Evolutionary conservation across 2,888 invertebrate species (phyloP), one percentile per base, ranked within the genome.

Genomic region (Dryobotodes eremita): DNA sequence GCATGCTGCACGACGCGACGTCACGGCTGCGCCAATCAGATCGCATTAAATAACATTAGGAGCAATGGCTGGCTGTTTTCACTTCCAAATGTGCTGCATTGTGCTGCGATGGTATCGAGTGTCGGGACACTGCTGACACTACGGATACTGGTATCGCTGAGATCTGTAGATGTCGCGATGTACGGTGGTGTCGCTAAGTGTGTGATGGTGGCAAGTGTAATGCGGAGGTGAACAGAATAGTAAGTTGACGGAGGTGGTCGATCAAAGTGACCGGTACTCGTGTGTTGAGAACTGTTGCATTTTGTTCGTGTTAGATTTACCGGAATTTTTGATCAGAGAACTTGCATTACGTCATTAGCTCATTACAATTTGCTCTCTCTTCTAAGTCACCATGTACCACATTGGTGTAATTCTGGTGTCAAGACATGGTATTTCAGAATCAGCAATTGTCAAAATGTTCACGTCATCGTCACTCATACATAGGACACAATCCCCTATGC

Each of bases 11-110:
- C 74, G 73, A 79, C 70, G 57, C 79, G 23, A 69, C 83, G 71
- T 82, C 83, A 81, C 74, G 66, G 71, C 31, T 65, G 31, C 42
- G 50, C 80, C 88, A 81, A 89, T 88, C 88, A 80, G 89, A 88
- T 88, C 31, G 74, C 76, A 74, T 77, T 88, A 89, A 88, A 88
- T 80, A 84, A 88, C 89, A 80, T 84, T 84, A 84, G 61, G 62
- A 76, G 87, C 84, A 79, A 79, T 75, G 78, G 86, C 78, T 82
- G 53, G 71, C 72, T 80, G 48, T 80, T 75, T 78, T 82, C 68
- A 80, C 79, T 86, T 80, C 85, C 85, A 87, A 87, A 85, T 85
- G 75, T 79, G 79, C 74, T 69, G 80, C 76, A 78, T 84, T 86
- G 85, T 88, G 74, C 70, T 77, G 75, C 62, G 87, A 88, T 88